Percentiles rank a stretch among this genome's conserved stretches.
Evolutionary conservation across 2,888 invertebrate genomes (phyloP).

Genomic region (Xylocampa areola): DNA sequence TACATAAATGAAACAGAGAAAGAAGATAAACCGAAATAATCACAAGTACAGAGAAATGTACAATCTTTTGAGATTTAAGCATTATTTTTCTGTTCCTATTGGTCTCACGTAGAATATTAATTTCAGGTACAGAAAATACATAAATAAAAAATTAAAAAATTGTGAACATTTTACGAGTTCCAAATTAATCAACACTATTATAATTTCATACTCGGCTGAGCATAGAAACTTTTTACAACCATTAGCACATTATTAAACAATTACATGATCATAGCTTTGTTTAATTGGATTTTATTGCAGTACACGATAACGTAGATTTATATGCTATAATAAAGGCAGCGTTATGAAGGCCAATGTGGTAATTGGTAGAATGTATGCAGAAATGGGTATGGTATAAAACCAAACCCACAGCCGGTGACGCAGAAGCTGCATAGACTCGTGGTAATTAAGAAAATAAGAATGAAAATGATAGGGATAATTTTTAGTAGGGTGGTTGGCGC

Average conservation of each 20-base stretch:
- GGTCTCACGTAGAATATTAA: too few relatives aligned
- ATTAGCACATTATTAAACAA: constrained; percentile 45
- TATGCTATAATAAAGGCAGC: constrained; percentile 28
- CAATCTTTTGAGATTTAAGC: too few relatives aligned
- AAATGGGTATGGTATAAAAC: constrained; percentile 14
- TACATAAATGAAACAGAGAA: too few relatives aligned
- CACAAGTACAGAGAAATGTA: too few relatives aligned
- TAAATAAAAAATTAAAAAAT: too few relatives aligned
- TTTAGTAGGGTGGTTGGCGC: too few relatives aligned
- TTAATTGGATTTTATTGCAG: constrained; percentile 30
- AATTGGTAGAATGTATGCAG: constrained; percentile 41
- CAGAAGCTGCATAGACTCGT: neutral
- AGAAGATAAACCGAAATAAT: too few relatives aligned
- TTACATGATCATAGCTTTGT: constrained; percentile 36
- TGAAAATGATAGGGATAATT: neutral
- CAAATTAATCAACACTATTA: constrained; percentile 15
- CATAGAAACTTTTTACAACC: constrained; percentile 40
- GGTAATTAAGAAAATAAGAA: neutral
- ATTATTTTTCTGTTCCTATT: too few relatives aligned
- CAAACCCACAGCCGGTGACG: constrained; percentile 19
- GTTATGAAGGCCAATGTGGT: constrained; percentile 34
- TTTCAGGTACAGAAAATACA: too few relatives aligned
- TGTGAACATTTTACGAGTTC: neutral
- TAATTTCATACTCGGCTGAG: constrained; percentile 42
- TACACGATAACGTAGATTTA: constrained; percentile 14